A percentile compares a stretch with the other conserved stretches of the same genome.
These are phyloP conservation scores for Pseudeuparius sepicola DNA, from an alignment of 2,888 invertebrate species.

Conservation along the genomic window DNA sequence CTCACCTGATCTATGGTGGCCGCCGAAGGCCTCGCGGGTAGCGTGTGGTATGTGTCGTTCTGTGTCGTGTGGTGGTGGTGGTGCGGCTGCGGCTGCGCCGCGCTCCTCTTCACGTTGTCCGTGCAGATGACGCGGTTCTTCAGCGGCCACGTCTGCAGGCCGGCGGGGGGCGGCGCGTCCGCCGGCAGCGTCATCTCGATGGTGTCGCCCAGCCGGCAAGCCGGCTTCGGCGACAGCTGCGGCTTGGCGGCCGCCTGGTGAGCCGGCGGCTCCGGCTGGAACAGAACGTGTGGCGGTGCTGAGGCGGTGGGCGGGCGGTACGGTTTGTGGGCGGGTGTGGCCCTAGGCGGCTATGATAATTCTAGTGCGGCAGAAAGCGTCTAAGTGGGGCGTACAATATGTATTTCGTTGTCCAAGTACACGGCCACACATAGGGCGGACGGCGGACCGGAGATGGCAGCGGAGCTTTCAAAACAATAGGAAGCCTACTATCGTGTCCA, in stretches of 20 bases:
- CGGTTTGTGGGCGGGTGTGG: no score
- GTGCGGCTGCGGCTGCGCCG: no score
- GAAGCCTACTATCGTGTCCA: no score
- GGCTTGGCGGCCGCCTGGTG: conserved; percentile 39
- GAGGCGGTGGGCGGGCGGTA: conserved; percentile 6
- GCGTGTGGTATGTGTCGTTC: conserved; percentile 13
- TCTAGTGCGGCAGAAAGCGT: no score
- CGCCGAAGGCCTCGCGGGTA: conserved; percentile 20
- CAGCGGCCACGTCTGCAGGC: conserved; percentile 48
- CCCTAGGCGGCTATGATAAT: no score
- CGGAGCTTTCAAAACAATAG: no score
- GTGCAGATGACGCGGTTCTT: conserved; percentile 46
- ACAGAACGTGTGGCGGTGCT: conserved; percentile 14
- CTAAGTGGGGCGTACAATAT: no score
- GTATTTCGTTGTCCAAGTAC: no score
- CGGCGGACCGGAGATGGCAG: no score
- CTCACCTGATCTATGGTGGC: conserved; percentile 28
- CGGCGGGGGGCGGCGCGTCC: conserved; percentile 43
- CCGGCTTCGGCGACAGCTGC: conserved; percentile 40
- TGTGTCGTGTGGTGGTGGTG: neutral
- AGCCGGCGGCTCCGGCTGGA: conserved; percentile 17
- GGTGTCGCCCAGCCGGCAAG: conserved; percentile 43
- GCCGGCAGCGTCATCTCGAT: conserved; percentile 56
- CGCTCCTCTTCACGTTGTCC: conserved; percentile 35
- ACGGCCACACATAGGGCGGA: no score